Percentiles rank a stretch among this genome's conserved stretches.
These are phyloP conservation scores for Dicentrarchus labrax DNA, from an alignment of 2,113 vertebrate species.

Conservation along the genomic window DNA sequence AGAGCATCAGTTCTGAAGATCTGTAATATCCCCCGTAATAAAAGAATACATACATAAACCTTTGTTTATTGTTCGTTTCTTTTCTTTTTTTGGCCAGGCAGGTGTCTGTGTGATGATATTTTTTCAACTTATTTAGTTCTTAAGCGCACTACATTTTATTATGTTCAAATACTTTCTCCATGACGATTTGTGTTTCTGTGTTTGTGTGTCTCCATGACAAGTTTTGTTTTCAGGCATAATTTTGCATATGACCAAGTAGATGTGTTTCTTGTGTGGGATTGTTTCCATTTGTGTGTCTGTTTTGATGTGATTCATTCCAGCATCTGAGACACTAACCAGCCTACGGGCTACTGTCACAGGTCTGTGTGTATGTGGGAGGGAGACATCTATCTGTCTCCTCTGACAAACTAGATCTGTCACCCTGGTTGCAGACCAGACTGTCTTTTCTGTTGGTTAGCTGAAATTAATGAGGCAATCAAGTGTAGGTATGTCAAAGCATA, in stretches of 20 bases:
- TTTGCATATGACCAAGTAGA: background rate
- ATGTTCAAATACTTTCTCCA: too few species aligned
- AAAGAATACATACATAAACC: background rate
- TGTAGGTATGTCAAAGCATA: slow-evolving; percentile 28
- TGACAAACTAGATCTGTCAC: slow-evolving; percentile 77
- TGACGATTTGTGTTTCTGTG: too few species aligned
- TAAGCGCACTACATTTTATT: too few species aligned
- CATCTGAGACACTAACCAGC: slow-evolving; percentile 73
- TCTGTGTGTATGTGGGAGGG: slow-evolving; percentile 33
- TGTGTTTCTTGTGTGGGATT: slow-evolving; percentile 3
- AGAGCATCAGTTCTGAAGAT: slow-evolving; percentile 5
- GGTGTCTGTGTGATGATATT: background rate
- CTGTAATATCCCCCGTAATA: background rate
- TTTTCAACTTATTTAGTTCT: too few species aligned
- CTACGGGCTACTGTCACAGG: slow-evolving; percentile 67
- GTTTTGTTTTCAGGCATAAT: slow-evolving; percentile 26
- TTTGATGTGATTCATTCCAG: slow-evolving; percentile 76
- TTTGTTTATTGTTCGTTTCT: background rate
- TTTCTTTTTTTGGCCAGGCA: background rate
- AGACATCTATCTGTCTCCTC: slow-evolving; percentile 65
- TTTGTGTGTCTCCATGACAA: background rate
- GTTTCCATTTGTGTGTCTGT: slow-evolving; percentile 32
- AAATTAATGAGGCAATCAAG: slow-evolving; percentile 66
- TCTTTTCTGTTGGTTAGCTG: slow-evolving; percentile 63
- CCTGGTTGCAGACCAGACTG: slow-evolving; percentile 48